These are phyloP conservation scores for Drosophila bocqueti DNA, from an alignment of 1,140 invertebrate genomes.

Conservation along the genomic window DNA sequence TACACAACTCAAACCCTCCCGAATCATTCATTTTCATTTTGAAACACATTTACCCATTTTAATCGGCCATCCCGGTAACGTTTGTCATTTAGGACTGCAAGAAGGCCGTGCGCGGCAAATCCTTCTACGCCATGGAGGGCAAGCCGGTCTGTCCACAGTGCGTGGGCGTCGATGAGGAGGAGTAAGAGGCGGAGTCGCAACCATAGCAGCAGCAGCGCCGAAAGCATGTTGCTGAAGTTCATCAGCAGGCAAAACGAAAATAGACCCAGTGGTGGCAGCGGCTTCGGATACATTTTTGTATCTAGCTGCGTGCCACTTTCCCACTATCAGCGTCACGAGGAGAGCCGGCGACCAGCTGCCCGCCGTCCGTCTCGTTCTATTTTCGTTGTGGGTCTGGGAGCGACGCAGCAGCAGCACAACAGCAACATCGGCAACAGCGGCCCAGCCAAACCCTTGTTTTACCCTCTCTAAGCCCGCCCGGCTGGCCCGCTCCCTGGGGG, in stretches of 20 bases:
- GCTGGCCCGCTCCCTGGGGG: constrained; percentile 43
- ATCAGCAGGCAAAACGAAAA: constrained; percentile 54
- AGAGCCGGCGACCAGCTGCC: constrained; percentile 37
- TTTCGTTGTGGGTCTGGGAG: constrained; percentile 53
- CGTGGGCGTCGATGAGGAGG: constrained; percentile 95
- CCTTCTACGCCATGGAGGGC: constrained; percentile 97
- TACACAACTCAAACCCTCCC: neutral
- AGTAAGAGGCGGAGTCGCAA: constrained; percentile 85
- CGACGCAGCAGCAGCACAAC: constrained; percentile 22
- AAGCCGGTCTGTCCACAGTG: constrained; percentile 96
- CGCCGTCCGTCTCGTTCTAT: constrained; percentile 34
- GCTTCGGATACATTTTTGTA: constrained; percentile 58
- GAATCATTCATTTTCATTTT: neutral
- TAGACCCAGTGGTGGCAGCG: constrained; percentile 48
- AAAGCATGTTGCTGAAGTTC: constrained; percentile 55
- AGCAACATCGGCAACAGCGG: constrained; percentile 28
- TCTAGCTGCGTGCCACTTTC: constrained; percentile 62
- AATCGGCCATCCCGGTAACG: constrained; percentile 27
- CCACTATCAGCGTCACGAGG: constrained; percentile 36
- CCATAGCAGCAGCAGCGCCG: constrained; percentile 21
- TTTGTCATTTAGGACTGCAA: constrained; percentile 93
- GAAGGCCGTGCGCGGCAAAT: constrained; percentile 95
- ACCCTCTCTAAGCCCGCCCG: constrained; percentile 14
- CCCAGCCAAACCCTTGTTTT: constrained; percentile 15
- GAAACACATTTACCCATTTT: constrained; percentile 6